Evolutionary conservation across 2,113 vertebrate species (phyloP).

Genomic region (Neoarius graeffei): DNA sequence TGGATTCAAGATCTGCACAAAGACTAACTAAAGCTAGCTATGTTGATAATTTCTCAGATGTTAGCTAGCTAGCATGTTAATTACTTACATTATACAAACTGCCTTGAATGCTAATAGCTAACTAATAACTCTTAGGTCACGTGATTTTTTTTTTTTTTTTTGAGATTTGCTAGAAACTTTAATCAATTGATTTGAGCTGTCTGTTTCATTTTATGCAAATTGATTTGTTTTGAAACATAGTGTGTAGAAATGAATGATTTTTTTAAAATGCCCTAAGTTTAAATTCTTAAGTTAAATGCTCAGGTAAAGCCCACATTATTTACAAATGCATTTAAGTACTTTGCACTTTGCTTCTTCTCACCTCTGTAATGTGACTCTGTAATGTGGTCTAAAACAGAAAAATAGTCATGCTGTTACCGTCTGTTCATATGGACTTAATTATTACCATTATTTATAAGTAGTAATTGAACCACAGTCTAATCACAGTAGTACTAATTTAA

Average conservation of each 20-base stretch:
- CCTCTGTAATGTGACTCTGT: no score
- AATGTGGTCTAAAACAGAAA: background rate
- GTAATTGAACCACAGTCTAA: background rate
- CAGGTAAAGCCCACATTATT: background rate
- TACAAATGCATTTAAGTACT: background rate
- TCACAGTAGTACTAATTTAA: background rate
- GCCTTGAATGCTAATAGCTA: no score
- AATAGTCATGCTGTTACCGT: background rate
- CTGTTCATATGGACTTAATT: background rate
- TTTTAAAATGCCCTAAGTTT: background rate
- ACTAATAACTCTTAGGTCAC: no score
- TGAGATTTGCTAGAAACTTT: no score
- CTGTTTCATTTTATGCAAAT: background rate
- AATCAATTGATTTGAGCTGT: background rate
- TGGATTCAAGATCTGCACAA: background rate
- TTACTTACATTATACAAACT: background rate
- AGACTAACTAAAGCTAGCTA: background rate
- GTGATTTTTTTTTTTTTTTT: no score
- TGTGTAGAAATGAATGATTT: background rate
- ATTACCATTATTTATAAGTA: background rate
- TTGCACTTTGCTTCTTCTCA: background rate
- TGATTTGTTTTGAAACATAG: background rate
- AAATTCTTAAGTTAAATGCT: background rate
- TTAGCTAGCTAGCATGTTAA: background rate
- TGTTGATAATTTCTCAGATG: background rate